Evolutionary conservation across 2,888 invertebrate genomes (phyloP), one percentile per base, ranked within the genome.

Genomic region (Cabera pusaria): DNA sequence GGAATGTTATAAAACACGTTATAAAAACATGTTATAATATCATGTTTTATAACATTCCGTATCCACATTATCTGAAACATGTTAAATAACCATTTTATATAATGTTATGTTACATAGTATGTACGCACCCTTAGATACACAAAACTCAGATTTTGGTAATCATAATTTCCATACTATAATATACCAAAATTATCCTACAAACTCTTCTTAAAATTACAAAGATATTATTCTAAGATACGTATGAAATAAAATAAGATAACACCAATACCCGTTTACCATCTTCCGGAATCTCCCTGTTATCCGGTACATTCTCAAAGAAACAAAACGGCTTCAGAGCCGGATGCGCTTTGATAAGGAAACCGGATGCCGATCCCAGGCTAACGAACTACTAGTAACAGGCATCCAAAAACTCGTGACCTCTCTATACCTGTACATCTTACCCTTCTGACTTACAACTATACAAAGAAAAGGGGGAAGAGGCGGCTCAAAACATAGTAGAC

Each of bases 321-420:
- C 78, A 76, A 74, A 77, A 72, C 70, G 62, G 62, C 63, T 68
- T 63, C 55, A 59, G 46, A 54, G 58, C 74, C 77, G 79, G 82
- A 82, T 68, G 64, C 51, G 50, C 51, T 67, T 60, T 79, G 79
- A 82, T 80, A 77, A 76, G 79, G 75, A 77, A 74, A 79, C 80
- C 74, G 80, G 81, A 80, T 56, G 70, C 68, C 64, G 62, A 75
- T 72, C 72, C 69, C 57, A 56, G 57, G 60, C 75, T 79, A 81
- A 81, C 80, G 73, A 81, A 80, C 78, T 70, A 73, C 75, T 72
- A 76, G 68, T 66, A 64, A 56, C 62, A 59, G 49, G 41, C 59
- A 38, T 52, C 77, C 74, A 72, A 38, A 25, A 31, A 31, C 32
- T 21, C 42, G 12, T 45, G 78, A 70, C 49, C 76, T 23, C 41